Percentiles rank a stretch among this genome's conserved stretches.
Conservation (phyloP, 2,797 vertebrate genomes). For the Peromyscus nudipes region DNA sequence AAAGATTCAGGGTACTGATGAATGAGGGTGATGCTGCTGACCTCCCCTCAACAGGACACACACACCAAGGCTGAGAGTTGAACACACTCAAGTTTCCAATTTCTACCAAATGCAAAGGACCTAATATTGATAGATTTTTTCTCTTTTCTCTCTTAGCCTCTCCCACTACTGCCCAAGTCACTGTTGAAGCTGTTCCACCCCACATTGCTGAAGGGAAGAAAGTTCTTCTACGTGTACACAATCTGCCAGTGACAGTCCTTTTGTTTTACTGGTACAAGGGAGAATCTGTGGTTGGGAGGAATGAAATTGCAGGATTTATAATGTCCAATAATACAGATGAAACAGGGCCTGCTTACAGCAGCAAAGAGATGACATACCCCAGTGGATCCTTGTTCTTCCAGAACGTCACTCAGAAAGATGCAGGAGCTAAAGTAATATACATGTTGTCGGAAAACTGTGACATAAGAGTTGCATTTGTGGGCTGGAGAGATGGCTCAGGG, state of each 20-base stretch:
- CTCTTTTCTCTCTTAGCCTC: neutral
- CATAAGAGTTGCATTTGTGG: fast-evolving
- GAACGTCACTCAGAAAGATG: fast-evolving
- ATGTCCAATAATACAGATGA: fast-evolving
- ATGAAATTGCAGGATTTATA: fast-evolving
- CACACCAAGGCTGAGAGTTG: too few species aligned
- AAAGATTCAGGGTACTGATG: neutral
- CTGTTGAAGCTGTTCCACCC: fast-evolving
- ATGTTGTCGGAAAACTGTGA: fast-evolving
- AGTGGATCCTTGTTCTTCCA: slow-evolving; percentile 4
- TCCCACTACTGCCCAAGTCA: neutral
- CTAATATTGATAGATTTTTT: neutral
- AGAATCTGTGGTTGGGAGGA: fast-evolving
- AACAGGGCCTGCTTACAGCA: fast-evolving
- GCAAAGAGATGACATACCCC: neutral
- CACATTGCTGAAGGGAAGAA: fast-evolving
- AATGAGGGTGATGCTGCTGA: neutral
- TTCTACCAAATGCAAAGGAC: fast-evolving
- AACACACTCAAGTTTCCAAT: neutral
- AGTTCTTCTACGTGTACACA: neutral
- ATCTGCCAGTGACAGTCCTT: fast-evolving
- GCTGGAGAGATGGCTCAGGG: too few species aligned
- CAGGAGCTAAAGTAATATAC: neutral
- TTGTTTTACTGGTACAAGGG: neutral
- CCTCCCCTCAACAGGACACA: neutral